Evolutionary conservation across 2,888 invertebrate species (phyloP).

Genomic region (Polyploca ridens): DNA sequence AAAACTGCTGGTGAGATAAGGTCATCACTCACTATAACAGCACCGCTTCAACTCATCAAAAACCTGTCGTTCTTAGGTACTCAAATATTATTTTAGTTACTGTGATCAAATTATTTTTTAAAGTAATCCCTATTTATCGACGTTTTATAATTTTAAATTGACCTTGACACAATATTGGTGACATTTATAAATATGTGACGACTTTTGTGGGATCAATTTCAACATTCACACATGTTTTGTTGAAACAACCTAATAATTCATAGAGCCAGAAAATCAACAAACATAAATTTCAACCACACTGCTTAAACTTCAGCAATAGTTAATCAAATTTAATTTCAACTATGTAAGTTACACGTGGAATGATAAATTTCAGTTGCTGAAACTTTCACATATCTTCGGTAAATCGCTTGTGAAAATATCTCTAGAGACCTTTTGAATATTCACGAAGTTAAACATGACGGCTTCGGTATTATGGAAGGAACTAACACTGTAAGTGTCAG

Average conservation of each 20-base stretch:
- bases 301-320: slow-evolving; percentile 1
- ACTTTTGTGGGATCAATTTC: neutral
- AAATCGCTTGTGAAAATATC: neutral
- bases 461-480: neutral
- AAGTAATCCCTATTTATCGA: no score
- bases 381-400: slow-evolving; percentile 4
- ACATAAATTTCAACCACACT: neutral
- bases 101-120: no score
- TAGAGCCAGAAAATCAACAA: neutral
- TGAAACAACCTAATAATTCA: neutral
- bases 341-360: neutral
- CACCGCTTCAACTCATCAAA: no score
- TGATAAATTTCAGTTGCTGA: neutral
- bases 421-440: slow-evolving; percentile 3
- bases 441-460: neutral
- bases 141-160: no score
- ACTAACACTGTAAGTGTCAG: neutral
- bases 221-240: neutral
- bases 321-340: slow-evolving; percentile 4
- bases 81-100: no score
- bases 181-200: neutral
- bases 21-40: no score
- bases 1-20: no score
- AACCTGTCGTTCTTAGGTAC: no score
- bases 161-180: no score